A percentile compares a stretch with the other conserved stretches of the same genome.
Evolutionary conservation across 2,888 invertebrate species (phyloP).

Genomic region (Fragum whitleyi): DNA sequence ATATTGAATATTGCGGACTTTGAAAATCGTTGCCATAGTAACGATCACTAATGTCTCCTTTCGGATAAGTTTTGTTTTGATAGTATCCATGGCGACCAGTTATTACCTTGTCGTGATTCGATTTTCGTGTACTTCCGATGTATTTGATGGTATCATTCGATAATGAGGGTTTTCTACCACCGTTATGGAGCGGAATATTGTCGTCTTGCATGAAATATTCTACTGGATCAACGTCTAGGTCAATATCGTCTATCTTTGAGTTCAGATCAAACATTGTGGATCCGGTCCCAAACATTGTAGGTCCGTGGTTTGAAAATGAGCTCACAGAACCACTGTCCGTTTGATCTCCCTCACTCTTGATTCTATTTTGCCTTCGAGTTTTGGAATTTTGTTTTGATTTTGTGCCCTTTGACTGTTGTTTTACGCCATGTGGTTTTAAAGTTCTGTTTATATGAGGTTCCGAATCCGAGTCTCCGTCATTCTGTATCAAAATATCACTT

Average conservation of each 20-base stretch:
- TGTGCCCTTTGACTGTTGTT: background rate
- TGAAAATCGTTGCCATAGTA: conserved; percentile 44
- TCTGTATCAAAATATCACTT: background rate
- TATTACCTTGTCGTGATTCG: conserved; percentile 29
- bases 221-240: conserved; percentile 59
- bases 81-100: conserved; percentile 49
- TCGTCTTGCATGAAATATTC: conserved; percentile 56
- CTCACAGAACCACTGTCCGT: background rate
- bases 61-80: conserved; percentile 46
- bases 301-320: background rate
- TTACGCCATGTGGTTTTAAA: background rate
- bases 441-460: background rate
- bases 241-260: conserved; percentile 58
- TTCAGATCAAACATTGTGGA: conserved; percentile 43
- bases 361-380: background rate
- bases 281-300: background rate
- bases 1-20: conserved; percentile 38
- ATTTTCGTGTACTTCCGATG: conserved; percentile 47
- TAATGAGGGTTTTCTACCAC: conserved; percentile 45
- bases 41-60: conserved; percentile 44
- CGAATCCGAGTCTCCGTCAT: background rate
- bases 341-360: background rate
- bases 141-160: conserved; percentile 52
- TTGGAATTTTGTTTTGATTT: background rate
- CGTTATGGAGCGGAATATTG: conserved; percentile 1